Base-by-base conservation (phyloP, 2,113 vertebrate species). In the Athene noctua region DNA sequence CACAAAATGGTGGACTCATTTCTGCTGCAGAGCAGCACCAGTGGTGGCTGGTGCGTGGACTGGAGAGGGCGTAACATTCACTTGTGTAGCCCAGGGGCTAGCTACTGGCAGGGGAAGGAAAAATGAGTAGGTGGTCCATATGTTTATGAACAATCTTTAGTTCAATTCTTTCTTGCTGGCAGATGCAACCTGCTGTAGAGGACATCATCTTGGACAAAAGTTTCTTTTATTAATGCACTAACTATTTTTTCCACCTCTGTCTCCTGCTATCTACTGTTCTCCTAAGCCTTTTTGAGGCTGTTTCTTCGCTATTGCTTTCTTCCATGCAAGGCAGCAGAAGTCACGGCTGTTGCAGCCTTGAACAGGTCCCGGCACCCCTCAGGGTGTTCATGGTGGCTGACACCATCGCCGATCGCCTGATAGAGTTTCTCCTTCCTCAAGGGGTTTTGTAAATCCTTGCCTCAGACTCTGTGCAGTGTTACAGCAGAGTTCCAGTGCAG, bases 331-430 rank as follows among this genome's bases (percentile, higher is more conserved):
- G 36, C 61, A 79, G 61, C 55, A 74, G 61, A 29, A 86, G 27
- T 32, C 54, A 51, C 0, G 0, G 9, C n/a, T 73, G 10, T 3
- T 47, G 47, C 2, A 2, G 30, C 47, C 40, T 40, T 71, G 75
- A 49, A 51, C 12, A 65, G 21, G 58, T 58, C 58, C 52, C 20
- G 2, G 42, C 34, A 54, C 12, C 30, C 13, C 0, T 0, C 66
- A 49, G 42, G 46, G 6, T n/a, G 36, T 5, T 47, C 18, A 40
- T 12, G 12, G 14, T 7, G 22, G 66, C 71, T 74, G 40, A 62
- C 30, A 62, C 36, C 29, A 32, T 5, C 2, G 0, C 46, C 57
- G 34, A 4, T 4, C 4, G 14, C 11, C 3, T 5, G 25, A 46
- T 4, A 5, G 49, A 63, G 51, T 14, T 57, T 40, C 65, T 90